Base-by-base conservation (phyloP, 2,113 vertebrate species). In the Takifugu bimaculatus region DNA sequence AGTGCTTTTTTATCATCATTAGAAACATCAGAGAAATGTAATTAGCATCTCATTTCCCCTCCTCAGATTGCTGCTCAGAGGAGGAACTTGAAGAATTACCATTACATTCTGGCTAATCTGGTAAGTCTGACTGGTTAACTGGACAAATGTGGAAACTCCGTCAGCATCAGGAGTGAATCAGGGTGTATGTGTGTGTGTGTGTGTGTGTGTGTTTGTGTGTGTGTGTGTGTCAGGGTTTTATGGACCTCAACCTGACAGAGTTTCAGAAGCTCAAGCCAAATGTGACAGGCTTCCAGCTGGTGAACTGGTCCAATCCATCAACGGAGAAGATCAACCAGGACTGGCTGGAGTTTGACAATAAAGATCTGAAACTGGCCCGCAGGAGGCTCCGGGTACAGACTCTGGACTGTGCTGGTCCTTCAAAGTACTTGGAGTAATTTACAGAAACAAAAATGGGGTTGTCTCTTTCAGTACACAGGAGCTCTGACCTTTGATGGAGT, bases 401-500 rank as follows among this genome's bases (percentile, higher is more conserved):
- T 42, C 47, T 26, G 26, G 51, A 2, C 3, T 27, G 11, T 39
- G 7, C 6, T 39, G 35, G 35, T 10, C 2, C 44, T 45, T 45
- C 44, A 14, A 3, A 4, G 44, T 14, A 45, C 43, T 45, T 45
- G 5, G 9, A 14, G 44, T 15, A 15, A 39, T 39, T 39, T 10
- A 15, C 44, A 45, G 44, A 9, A 45, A 45, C 44, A 1, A 45
- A 13, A 15, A 15, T 39, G 44, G 14, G 14, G 4, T 35, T 5
- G 9, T 4, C 1, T 45, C 6, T 1, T 20, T 57, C 82, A 99
- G 97, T 98, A 97, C 87, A 98, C 97, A 0, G 96, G 96, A 1
- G 96, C 96, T 0, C 91, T 99, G 27, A 99, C 97, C 0, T 99
- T 96, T 0, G 97, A 99, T 0, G 96, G 95, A 0, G 94, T 99